Evolutionary conservation across 2,888 invertebrate genomes (phyloP), one percentile per base, ranked within the genome.

Genomic region (Aphodius sticticus): DNA sequence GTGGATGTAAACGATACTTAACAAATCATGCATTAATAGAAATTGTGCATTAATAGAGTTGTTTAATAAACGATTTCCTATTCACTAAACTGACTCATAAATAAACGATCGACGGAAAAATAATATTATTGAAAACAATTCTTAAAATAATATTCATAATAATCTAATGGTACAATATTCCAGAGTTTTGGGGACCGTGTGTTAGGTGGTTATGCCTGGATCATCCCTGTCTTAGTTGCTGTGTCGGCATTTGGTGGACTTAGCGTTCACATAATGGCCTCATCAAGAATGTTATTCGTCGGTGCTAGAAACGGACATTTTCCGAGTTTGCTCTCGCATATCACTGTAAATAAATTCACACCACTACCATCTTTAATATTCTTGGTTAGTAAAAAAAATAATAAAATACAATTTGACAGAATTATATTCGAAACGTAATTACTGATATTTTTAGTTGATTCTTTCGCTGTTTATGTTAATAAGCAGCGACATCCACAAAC

Each of bases 191-290:
- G 96, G 7, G 92, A 93, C 81, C 91, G 92, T 83, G 92, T 96
- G 7, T 90, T 98, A 81, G 96, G 97, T 6, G 90, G 90, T 82
- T 91, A 95, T 85, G 91, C 93, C 7, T 95, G 96, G 93, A 92
- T 94, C 15, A 97, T 99, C 92, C 97, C 98, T 0, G 89, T 96
- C 6, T 93, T 98, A 91, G 98, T 99, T 1, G 97, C 98, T 0
- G 92, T 97, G 79, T 98, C 98, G 0, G 96, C 97, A 1, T 93
- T 98, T 86, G 98, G 98, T 80, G 97, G 98, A 1, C 91, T 99
- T 4, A 96, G 97, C 81, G 97, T 98, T 78, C 97, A 97, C 86
- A 96, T 99, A 76, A 97, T 99, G 96, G 96, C 98, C 16, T 97
- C 97, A 7, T 97, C 98, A 2, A 93, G 96, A 82, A 95, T 97